Conservation (phyloP, 2,113 vertebrate species). For the Chaetops frenatus region DNA sequence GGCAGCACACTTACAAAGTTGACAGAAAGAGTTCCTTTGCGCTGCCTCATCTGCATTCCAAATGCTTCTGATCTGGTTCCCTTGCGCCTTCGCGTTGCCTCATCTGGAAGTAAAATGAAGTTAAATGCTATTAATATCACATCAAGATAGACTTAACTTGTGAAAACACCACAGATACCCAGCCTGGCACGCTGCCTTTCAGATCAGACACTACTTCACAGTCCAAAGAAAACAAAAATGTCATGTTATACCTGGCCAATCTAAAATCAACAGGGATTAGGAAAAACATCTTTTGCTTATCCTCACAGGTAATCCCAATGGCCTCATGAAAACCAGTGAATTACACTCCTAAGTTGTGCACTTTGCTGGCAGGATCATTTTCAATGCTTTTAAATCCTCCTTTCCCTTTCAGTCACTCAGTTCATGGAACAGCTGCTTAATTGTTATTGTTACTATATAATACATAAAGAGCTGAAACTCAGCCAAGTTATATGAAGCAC, state of each 20-base stretch:
- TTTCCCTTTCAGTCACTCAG: neutral
- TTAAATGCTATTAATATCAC: neutral
- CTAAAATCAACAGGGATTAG: neutral
- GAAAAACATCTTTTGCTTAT: neutral
- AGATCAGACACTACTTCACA: neutral
- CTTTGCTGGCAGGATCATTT: neutral
- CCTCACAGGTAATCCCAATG: neutral
- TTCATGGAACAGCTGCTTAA: neutral
- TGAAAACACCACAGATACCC: neutral
- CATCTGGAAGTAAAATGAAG: slow-evolving; percentile 69
- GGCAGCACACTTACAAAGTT: slow-evolving; percentile 88
- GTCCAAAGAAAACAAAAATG: neutral
- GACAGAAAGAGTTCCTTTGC: slow-evolving; percentile 91
- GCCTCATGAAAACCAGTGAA: neutral
- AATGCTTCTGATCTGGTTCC: slow-evolving; percentile 89
- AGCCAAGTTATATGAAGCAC: neutral
- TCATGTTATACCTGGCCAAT: neutral
- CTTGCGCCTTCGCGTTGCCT: slow-evolving; percentile 74
- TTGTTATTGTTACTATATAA: neutral
- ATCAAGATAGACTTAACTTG: neutral
- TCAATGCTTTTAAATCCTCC: neutral
- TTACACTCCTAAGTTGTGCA: neutral
- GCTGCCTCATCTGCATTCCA: slow-evolving; percentile 94
- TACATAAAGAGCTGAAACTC: neutral
- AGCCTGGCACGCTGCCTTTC: neutral